Percentiles rank a stretch among this genome's conserved stretches.
Conservation (phyloP, 2,113 vertebrate genomes). For the crab-eating macaque (Macaca fascicularis) region T2T-MFA8v1.1 NC_088375.1:23824001-23824500, state of each 20-base stretch:
- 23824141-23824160: background rate
- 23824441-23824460: background rate
- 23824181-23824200: background rate
- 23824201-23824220: background rate
- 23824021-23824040: constrained; percentile 17
- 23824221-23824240: background rate
- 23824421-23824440: background rate
- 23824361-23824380: too few species aligned
- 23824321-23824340: background rate
- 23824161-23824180: background rate
- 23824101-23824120: constrained; percentile 26
- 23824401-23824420: background rate
- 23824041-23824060: constrained; percentile 23
- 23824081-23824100: background rate
- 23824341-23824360: background rate
- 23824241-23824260: background rate
- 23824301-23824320: background rate
- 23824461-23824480: background rate
- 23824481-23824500: background rate
- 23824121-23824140: constrained; percentile 43
- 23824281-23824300: background rate
- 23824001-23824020: background rate
- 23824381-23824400: background rate
- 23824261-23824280: background rate
- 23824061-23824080: constrained; percentile 23